Conservation (phyloP, 2,888 invertebrate genomes). For the Tyria jacobaeae region DNA sequence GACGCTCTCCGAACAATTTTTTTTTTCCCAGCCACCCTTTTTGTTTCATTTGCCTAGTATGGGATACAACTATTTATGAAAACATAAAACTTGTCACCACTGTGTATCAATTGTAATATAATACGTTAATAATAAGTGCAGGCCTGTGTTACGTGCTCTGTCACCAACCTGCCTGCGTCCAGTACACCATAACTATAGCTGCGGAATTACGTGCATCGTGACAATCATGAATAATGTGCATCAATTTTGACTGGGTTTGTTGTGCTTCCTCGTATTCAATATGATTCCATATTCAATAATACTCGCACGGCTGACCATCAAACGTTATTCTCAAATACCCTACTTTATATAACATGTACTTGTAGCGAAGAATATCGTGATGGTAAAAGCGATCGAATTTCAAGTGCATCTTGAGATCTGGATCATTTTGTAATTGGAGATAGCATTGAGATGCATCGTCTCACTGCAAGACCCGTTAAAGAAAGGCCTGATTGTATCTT, state of each 20-base stretch:
- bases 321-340: slow-evolving; percentile 43
- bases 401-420: slow-evolving; percentile 67
- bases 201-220: slow-evolving; percentile 36
- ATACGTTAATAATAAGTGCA: slow-evolving; percentile 36
- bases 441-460: slow-evolving; percentile 47
- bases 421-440: slow-evolving; percentile 61
- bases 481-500: slow-evolving; percentile 62
- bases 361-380: slow-evolving; percentile 43
- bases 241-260: slow-evolving; percentile 69
- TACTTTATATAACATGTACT: slow-evolving; percentile 37
- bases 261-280: slow-evolving; percentile 57
- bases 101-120: slow-evolving; percentile 41
- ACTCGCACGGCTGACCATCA: slow-evolving; percentile 44
- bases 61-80: slow-evolving; percentile 29
- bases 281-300: slow-evolving; percentile 63
- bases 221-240: slow-evolving; percentile 80
- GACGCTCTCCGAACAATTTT: slow-evolving; percentile 45
- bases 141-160: slow-evolving; percentile 32
- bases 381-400: slow-evolving; percentile 60
- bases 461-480: slow-evolving; percentile 59
- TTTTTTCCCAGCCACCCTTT: no score
- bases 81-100: slow-evolving; percentile 34
- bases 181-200: slow-evolving; percentile 33
- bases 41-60: slow-evolving; percentile 18
- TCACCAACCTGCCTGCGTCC: slow-evolving; percentile 42